Base-by-base conservation (phyloP, 1,140 invertebrate genomes). In the Heterodera schachtii region DNA sequence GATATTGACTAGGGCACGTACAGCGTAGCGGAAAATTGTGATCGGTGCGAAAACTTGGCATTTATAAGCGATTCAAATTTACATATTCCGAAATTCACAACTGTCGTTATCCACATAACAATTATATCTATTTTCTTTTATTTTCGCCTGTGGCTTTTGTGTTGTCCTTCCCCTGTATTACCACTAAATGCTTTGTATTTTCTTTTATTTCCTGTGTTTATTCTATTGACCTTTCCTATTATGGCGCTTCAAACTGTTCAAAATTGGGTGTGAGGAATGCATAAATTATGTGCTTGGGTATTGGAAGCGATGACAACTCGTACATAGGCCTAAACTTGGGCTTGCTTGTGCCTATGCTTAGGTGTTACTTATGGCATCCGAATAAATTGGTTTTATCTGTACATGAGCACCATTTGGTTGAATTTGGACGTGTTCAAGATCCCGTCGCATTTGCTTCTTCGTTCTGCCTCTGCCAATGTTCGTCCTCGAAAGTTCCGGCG, bases 11-110 rank as follows among this genome's bases (percentile, higher is more conserved):
- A 64, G 57, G 49, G 11, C 49, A 31, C 77, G 46, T 78, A 21
- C 41, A 2, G 71, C 77, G 41, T 52, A 31, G 21, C 21, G 77
- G 64, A 77, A 69, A 44, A 31, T 31, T 69, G 60, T 78, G 41
- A 74, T 79, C 64, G 46, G 21, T 41, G 6, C 52, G 16, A 7
- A 7, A 21, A 76, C 31, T 46, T 6, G 16, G 11, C 16, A 19
- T 19, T 64, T 31, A 31, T 31, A 52, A 52, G 11, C 19, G 1
- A 19, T 64, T 64, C 57, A 19, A 64, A 19, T 64, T 64, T 64
- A 13, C 57, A 64, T 64, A 19, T 60, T 19, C 4, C 16, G 11
- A 19, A 64, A 19, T 64, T 19, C 31, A 31, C 31, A 31, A 31
- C 31, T 31, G 31, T 31, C 31, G 31, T 31, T 31, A 31, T 31